Base-by-base conservation (phyloP, 2,797 vertebrate genomes). In the Halcyon badia region DNA sequence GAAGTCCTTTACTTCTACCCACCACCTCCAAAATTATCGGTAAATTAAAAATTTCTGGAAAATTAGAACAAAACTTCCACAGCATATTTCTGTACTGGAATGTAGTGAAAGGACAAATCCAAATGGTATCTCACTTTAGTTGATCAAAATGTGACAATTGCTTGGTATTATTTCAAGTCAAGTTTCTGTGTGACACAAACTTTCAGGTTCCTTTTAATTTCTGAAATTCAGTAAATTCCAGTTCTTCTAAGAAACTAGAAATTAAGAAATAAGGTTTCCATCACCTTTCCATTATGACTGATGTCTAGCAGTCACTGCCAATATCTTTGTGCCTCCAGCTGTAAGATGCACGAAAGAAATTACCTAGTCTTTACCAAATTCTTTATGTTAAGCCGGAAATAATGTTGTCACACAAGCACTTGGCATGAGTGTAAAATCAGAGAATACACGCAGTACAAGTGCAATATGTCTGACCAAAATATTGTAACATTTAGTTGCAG, bases 391-490 rank as follows among this genome's bases (percentile, higher is more conserved):
- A 72, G 35, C 8, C 61, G 54, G 73, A 94, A 93, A 52, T 39
- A 30, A n/a, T 60, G 26, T 42, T 87, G 44, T 35, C 54, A 54
- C 17, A 37, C 14, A 48, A 30, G 22, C 3, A 0, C 13, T 71
- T 75, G 42, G 18, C 25, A 46, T 18, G 17, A 42, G 77, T 89
- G 83, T 76, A 69, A 73, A 91, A 65, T 33, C 66, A 66, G 76
- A 75, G 61, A 48, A 91, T n/a, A 39, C 41, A 26, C 0, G 2
- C 22, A 39, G 52, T 42, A 49, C 37, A 91, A 84, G 44, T 0
- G 6, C 72, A 94, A 4, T 71, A 46, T 64, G 62, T 35, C 77
- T 91, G 77, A 90, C 71, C 89, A 75, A 94, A 95, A 90, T 83
- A 81, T 52, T 83, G 46, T 76, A 89, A 81, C 65, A 58, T 94